Evolutionary conservation across 2,797 vertebrate genomes (phyloP), one percentile per base, ranked within the genome.

Genomic region (Microcaecilia unicolor): DNA sequence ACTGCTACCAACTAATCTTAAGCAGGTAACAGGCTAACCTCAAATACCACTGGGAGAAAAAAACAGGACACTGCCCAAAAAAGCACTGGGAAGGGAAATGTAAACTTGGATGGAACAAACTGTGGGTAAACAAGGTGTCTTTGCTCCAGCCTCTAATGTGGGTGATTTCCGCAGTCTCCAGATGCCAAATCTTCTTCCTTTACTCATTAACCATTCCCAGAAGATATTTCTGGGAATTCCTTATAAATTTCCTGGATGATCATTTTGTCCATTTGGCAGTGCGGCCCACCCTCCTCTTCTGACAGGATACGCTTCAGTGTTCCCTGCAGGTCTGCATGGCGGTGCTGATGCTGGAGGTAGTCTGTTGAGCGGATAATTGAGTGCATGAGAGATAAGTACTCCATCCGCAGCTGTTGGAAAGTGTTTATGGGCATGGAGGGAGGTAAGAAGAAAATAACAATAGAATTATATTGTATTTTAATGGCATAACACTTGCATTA

Each of bases 321-420:
- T 22, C 83, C 87, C 66, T 87, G 90, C 64, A 99, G 84, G 77
- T 99, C 96, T 0, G 76, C 18, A 4, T 92, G 71, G 20, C 95
- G 90, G 66, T 98, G 96, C 60, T 74, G 84, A 65, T 99, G 96
- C 66, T 96, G 86, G 23, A 93, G 70, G 64, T 97, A 99, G 47
- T 92, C 85, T 0, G 96, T 97, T 40, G 92, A 90, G 68, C 89
- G 86, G 37, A 98, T 81, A 55, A 97, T 89, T 11, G 91, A 87
- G 25, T 91, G 90, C 93, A 98, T 98, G 67, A 99, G 86, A 18
- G 95, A 97, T 6, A 99, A 86, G 61, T 98, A 97, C 70, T 99
- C 94, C 93, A 95, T 95, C 46, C 95, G 80, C 57, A 98, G 65
- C 96, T 99, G 70, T 22, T 15, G n/a, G n/a, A n/a, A n/a, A n/a